Evolutionary conservation across 2,797 vertebrate genomes (phyloP).

Genomic region (Erethizon dorsatum): DNA sequence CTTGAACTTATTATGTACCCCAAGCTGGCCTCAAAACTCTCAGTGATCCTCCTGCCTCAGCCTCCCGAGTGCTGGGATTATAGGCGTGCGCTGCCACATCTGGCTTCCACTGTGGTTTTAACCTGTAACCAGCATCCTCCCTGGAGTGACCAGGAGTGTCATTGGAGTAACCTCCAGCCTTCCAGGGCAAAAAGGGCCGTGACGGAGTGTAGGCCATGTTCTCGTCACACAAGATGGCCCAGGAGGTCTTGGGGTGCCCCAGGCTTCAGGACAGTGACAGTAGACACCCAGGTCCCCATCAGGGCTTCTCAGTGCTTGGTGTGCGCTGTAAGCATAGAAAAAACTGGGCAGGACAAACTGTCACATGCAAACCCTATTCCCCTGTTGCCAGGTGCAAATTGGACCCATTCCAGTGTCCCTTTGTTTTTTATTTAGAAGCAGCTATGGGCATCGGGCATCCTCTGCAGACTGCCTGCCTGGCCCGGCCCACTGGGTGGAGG

Average conservation of each 20-base stretch:
- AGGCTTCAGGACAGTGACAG: neutral
- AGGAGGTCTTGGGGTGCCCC: neutral
- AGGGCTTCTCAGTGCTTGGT: neutral
- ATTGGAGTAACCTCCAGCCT: neutral
- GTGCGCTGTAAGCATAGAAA: rapidly evolving
- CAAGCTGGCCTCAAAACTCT: neutral
- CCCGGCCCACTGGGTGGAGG: neutral
- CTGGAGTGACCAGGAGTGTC: neutral
- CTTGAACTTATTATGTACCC: no score
- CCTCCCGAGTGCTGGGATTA: neutral
- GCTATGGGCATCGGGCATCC: rapidly evolving
- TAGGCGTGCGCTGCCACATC: neutral
- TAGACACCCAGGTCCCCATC: rapidly evolving
- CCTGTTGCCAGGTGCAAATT: neutral
- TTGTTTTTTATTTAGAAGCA: neutral
- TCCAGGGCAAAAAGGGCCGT: neutral
- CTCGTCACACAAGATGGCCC: neutral
- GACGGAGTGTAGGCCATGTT: neutral
- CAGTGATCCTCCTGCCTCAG: neutral
- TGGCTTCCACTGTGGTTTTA: neutral
- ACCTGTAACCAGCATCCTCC: neutral
- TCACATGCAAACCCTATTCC: neutral
- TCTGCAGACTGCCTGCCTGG: neutral
- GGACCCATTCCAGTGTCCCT: neutral
- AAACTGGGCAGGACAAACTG: neutral